phyloP scores from a whole-genome alignment of 2,797 vertebrate genomes.

The Euthynnus affinis region DNA sequence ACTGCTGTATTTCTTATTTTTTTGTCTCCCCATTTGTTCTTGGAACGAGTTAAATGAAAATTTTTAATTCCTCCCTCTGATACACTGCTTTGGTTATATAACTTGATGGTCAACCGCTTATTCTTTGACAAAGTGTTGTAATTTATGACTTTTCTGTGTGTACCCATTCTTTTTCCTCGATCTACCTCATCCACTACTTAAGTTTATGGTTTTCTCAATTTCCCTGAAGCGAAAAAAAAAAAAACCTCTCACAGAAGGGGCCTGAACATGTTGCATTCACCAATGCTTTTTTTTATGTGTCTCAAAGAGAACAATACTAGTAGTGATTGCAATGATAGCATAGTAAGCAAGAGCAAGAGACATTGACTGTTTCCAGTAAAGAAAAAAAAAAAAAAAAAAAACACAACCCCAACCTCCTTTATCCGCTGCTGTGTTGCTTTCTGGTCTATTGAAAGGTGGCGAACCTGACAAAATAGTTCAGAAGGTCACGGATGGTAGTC shows the following conservation, averaged over 20 bases:
- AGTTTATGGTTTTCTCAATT: conserved; percentile 27
- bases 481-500: too few relatives aligned
- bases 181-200: conserved; percentile 14
- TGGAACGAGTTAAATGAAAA: neutral
- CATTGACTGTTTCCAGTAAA: neutral
- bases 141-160: conserved; percentile 1
- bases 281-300: neutral
- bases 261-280: conserved; percentile 41
- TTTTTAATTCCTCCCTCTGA: neutral
- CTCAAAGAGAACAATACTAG: conserved; percentile 25
- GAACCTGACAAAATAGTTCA: neutral
- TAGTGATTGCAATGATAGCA: conserved; percentile 34
- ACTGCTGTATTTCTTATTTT: neutral
- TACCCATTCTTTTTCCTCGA: neutral
- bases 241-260: conserved; percentile 9
- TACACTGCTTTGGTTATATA: neutral
- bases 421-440: neutral
- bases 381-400: neutral
- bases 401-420: neutral
- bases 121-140: conserved; percentile 20
- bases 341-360: neutral
- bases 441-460: neutral
- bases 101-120: neutral
- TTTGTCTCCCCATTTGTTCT: neutral
- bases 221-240: conserved; percentile 20